Percentiles rank a stretch among this genome's conserved stretches.
phyloP scores from a whole-genome alignment of 1,140 invertebrate species.

The Drosophila mayri region DNA sequence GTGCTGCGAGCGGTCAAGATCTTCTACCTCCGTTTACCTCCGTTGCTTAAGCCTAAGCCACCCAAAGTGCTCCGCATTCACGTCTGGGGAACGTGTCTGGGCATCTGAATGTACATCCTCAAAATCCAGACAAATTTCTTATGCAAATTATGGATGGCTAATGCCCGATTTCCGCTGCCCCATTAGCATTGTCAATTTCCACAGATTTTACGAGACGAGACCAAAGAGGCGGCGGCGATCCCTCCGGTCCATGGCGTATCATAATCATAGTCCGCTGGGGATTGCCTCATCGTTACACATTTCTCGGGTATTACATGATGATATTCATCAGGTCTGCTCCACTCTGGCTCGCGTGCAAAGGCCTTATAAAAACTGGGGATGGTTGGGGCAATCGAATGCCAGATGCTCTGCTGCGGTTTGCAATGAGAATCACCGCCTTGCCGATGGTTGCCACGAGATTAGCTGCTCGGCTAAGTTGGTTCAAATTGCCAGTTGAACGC shows the following conservation, averaged over 20 bases:
- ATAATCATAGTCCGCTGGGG: conserved; percentile 26
- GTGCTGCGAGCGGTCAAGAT: conserved; percentile 35
- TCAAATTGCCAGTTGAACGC: conserved; percentile 39
- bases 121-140: conserved; percentile 49
- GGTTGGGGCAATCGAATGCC: conserved; percentile 44
- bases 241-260: conserved; percentile 7
- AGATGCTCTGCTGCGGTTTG: conserved; percentile 46
- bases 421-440: conserved; percentile 28
- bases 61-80: conserved; percentile 21
- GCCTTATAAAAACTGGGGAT: conserved; percentile 37
- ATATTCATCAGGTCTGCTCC: conserved; percentile 57
- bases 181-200: conserved; percentile 75
- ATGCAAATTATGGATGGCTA: conserved; percentile 66
- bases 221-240: not conserved
- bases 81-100: conserved; percentile 53
- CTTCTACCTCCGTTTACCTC: conserved; percentile 11
- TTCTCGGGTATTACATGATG: conserved; percentile 79
- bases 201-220: conserved; percentile 44
- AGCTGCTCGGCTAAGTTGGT: conserved; percentile 13
- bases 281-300: conserved; percentile 78
- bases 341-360: conserved; percentile 46
- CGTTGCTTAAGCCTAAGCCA: conserved; percentile 53
- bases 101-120: conserved; percentile 47
- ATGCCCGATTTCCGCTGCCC: conserved; percentile 72
- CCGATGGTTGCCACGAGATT: conserved; percentile 40